Conservation (phyloP, 2,888 invertebrate genomes). For the Parnassius smintheus region DNA sequence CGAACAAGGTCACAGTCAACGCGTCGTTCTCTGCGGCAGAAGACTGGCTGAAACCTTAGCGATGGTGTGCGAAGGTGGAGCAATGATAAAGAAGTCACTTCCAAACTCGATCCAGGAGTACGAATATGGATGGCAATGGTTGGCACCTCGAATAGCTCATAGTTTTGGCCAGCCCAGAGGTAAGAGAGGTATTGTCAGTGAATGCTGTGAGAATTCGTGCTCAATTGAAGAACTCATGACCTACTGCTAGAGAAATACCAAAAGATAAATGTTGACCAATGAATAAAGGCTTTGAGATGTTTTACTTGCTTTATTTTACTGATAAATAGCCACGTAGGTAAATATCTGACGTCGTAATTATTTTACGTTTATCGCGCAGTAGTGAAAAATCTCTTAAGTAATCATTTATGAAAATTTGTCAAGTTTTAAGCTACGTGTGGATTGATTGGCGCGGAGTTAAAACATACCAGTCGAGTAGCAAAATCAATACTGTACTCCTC, state of each 20-base stretch:
- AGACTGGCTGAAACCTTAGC: constrained; percentile 36
- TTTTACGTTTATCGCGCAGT: too few species aligned
- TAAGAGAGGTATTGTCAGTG: constrained; percentile 36
- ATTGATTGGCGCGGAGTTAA: too few species aligned
- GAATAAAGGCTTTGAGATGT: too few species aligned
- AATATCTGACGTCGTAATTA: too few species aligned
- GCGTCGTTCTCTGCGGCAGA: constrained; percentile 37
- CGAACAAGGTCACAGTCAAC: neutral
- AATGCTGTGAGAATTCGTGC: constrained; percentile 40
- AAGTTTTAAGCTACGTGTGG: too few species aligned
- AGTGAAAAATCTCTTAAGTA: too few species aligned
- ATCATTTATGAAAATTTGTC: too few species aligned
- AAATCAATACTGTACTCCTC: too few species aligned
- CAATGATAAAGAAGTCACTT: constrained; percentile 7
- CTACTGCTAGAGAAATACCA: constrained; percentile 33
- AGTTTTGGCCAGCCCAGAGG: constrained; percentile 24
- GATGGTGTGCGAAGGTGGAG: constrained; percentile 31
- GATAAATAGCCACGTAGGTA: neutral
- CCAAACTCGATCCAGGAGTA: constrained; percentile 15
- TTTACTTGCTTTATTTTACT: neutral
- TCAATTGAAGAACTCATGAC: constrained; percentile 34
- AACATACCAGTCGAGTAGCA: too few species aligned
- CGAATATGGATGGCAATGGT: constrained; percentile 30
- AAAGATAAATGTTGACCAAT: too few species aligned
- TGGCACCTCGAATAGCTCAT: constrained; percentile 27